A percentile compares a stretch with the other conserved stretches of the same genome.
These are phyloP conservation scores for Scaptomyza flava DNA, from an alignment of 2,888 invertebrate species.

Conservation along the genomic window DNA sequence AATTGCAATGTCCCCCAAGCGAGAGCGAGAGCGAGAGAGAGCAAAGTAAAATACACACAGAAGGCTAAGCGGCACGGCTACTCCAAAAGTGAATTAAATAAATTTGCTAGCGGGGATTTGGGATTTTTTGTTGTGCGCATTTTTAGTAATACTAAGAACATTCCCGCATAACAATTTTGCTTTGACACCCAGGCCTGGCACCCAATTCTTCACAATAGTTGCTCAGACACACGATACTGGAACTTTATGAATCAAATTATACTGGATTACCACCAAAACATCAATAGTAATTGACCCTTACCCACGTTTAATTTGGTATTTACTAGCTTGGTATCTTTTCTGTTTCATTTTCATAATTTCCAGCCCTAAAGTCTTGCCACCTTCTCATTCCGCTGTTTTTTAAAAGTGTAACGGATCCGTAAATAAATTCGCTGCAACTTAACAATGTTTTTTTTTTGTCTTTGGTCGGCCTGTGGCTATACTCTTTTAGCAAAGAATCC, in stretches of 20 bases:
- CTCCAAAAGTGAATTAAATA: constrained; percentile 78
- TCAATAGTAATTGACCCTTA: too few relatives aligned
- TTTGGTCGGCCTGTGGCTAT: constrained; percentile 32
- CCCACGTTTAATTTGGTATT: too few relatives aligned
- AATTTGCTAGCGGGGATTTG: constrained; percentile 79
- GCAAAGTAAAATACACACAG: constrained; percentile 12
- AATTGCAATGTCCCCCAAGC: constrained; percentile 69
- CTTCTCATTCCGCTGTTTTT: constrained; percentile 21
- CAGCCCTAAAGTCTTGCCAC: constrained; percentile 30
- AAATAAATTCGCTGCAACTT: constrained; percentile 47
- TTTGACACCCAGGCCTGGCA: constrained; percentile 52
- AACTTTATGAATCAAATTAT: too few relatives aligned
- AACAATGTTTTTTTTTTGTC: constrained; percentile 34
- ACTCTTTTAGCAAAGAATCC: constrained; percentile 4
- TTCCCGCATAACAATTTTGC: constrained; percentile 47
- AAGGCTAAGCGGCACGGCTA: constrained; percentile 43
- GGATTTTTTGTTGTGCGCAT: constrained; percentile 79
- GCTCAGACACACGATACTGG: too few relatives aligned
- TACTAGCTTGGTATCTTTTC: background rate
- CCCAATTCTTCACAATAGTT: constrained; percentile 19
- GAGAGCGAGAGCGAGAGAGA: constrained; percentile 3
- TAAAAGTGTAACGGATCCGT: constrained; percentile 35
- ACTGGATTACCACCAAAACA: too few relatives aligned
- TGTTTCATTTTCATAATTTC: background rate
- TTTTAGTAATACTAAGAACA: constrained; percentile 63